Base-by-base conservation (phyloP, 2,113 vertebrate genomes). In the Poeciliopsis prolifica region DNA sequence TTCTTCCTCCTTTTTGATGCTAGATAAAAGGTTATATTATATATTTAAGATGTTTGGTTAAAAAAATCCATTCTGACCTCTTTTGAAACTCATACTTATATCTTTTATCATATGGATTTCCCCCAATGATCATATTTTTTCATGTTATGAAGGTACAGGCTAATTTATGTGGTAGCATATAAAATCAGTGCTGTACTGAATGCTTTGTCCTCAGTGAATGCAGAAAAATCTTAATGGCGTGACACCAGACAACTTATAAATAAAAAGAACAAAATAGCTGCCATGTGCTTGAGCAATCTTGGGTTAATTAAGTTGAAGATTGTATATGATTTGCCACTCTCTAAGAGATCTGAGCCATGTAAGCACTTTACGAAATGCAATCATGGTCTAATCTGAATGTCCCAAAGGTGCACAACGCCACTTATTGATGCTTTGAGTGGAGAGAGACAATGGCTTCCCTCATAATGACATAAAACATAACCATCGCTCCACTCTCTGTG, bases 281-380 rank as follows among this genome's bases (percentile, higher is more conserved):
- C 7, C 19, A 22, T 54, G 22, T 54, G 10, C 22, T 54, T 54
- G 19, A 54, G 51, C 51, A 3, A 24, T 58, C 7, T 58, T 17
- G 4, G 17, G 61, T 62, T 29, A 15, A 14, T 30, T 30, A 14
- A 30, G 29, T 15, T 62, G 29, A 62, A 62, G 30, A 82, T 83
- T 81, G 37, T 68, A 62, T 69, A 79, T 35, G 61, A 35, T 76
- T 19, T 15, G 14, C 61, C 22, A 29, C 51, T 61, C 70, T 66
- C 70, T 66, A 70, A 74, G 72, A 66, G 11, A 72, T 70, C 54
- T 75, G 19, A 33, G 54, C 64, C 14, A 22, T 65, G 66, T 51
- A 35, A 75, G 63, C 40, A 19, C 42, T 3, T 12, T 0, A 0
- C 40, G 61, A 37, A 48, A 61, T 54, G 68, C 12, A 15, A 14